Percentiles rank a stretch among this genome's conserved stretches.
phyloP scores from a whole-genome alignment of 2,113 vertebrate species.

The Leptodactylus fuscus region DNA sequence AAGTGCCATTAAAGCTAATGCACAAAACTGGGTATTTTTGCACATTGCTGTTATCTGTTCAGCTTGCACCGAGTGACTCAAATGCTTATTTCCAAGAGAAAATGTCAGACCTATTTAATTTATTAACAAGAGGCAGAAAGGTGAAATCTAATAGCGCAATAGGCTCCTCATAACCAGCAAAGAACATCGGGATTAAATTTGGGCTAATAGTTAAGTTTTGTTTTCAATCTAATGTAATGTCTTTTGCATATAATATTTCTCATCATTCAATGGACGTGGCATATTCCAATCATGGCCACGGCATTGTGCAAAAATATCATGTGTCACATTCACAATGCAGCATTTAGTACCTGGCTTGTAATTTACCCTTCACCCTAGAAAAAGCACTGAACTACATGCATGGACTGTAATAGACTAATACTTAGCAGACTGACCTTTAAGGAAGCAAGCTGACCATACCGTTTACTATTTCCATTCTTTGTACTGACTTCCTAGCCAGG shows the following conservation, averaged over 20 bases:
- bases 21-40: slow-evolving; percentile 17
- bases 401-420: slow-evolving; percentile 25
- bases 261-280: neutral
- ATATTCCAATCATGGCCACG: neutral
- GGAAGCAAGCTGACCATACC: neutral
- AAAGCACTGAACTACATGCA: slow-evolving; percentile 30
- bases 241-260: neutral
- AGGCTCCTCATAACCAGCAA: neutral
- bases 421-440: slow-evolving; percentile 10
- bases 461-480: neutral
- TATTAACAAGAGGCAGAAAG: slow-evolving; percentile 27
- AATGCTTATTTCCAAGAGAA: slow-evolving; percentile 11
- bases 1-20: slow-evolving; percentile 23
- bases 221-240: neutral
- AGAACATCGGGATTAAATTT: neutral
- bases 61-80: slow-evolving; percentile 17
- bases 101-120: slow-evolving; percentile 53
- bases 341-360: neutral
- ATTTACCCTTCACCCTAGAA: neutral
- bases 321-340: neutral
- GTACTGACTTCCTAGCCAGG: neutral
- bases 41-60: slow-evolving; percentile 25
- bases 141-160: slow-evolving; percentile 15
- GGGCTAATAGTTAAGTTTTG: neutral
- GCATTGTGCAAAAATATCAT: slow-evolving; percentile 45